These are phyloP conservation scores for Coenonympha glycerion DNA, from an alignment of 2,888 invertebrate genomes.

Conservation along the genomic window DNA sequence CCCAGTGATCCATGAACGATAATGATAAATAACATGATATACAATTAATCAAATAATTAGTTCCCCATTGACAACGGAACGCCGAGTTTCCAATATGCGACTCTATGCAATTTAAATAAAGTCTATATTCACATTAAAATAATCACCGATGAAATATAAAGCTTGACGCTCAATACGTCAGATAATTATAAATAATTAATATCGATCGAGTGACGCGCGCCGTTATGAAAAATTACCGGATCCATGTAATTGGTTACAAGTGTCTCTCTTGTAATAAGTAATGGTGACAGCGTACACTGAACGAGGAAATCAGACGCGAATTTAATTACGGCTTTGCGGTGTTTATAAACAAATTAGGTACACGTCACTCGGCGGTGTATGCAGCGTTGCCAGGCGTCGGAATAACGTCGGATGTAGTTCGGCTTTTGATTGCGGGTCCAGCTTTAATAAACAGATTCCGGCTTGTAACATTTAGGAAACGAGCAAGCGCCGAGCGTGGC, in stretches of 20 bases:
- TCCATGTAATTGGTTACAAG: background rate
- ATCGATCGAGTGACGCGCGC: background rate
- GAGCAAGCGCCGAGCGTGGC: too few species aligned
- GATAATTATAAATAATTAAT: background rate
- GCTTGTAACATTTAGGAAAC: too few species aligned
- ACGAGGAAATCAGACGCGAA: background rate
- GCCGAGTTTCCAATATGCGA: background rate
- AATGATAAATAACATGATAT: constrained; percentile 1
- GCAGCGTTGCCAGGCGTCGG: too few species aligned
- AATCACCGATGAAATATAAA: background rate
- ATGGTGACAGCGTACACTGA: background rate
- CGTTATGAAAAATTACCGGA: background rate
- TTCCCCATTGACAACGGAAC: constrained; percentile 1
- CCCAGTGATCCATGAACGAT: background rate
- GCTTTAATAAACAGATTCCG: too few species aligned
- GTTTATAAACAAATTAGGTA: too few species aligned
- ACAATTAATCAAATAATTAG: constrained; percentile 4
- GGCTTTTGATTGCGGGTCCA: too few species aligned
- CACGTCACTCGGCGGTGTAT: too few species aligned
- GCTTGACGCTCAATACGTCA: background rate
- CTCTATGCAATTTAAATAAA: background rate
- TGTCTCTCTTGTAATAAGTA: background rate
- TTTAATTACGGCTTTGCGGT: background rate
- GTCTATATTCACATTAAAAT: background rate
- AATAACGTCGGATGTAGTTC: too few species aligned